Evolutionary conservation across 2,797 vertebrate species (phyloP).

Genomic region (Pangasius mekongensis): DNA sequence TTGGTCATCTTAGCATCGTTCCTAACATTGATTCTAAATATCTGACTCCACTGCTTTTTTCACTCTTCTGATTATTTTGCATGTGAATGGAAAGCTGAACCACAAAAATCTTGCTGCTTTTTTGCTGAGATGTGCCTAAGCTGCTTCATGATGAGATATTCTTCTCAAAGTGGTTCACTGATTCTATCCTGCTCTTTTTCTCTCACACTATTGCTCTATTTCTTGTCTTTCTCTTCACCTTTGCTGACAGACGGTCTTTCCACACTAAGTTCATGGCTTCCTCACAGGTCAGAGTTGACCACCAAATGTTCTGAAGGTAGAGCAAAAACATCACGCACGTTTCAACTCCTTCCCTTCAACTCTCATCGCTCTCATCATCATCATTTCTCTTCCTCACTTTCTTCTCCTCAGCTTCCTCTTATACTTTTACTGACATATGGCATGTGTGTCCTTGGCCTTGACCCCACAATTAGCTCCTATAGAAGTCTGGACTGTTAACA

Average conservation of each 20-base stretch:
- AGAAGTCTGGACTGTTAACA: constrained; percentile 46
- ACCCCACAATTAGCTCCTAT: constrained; percentile 40
- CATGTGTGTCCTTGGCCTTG: constrained; percentile 42
- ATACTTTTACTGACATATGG: constrained; percentile 19
- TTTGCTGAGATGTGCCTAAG: background rate
- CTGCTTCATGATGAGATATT: background rate
- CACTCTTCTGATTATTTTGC: constrained; percentile 14
- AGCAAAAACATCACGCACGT: constrained; percentile 62
- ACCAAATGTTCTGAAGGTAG: constrained; percentile 88
- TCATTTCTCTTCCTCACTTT: constrained; percentile 19
- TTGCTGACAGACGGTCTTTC: constrained; percentile 85
- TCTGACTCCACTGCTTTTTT: constrained; percentile 11
- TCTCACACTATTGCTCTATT: constrained; percentile 10
- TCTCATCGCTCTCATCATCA: constrained; percentile 36
- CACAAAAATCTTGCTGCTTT: background rate
- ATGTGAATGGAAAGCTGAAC: background rate
- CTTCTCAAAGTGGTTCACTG: background rate
- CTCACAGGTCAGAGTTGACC: constrained; percentile 81
- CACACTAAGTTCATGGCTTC: constrained; percentile 84
- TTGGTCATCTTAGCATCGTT: constrained; percentile 3
- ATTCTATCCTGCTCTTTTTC: constrained; percentile 28
- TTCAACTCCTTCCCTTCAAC: constrained; percentile 12
- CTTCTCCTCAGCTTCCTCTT: constrained; percentile 16
- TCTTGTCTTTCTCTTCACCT: constrained; percentile 25
- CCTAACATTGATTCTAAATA: constrained; percentile 13